These are phyloP conservation scores for Odocoileus virginianus DNA, from an alignment of 2,113 vertebrate species.

Conservation along the genomic window DNA sequence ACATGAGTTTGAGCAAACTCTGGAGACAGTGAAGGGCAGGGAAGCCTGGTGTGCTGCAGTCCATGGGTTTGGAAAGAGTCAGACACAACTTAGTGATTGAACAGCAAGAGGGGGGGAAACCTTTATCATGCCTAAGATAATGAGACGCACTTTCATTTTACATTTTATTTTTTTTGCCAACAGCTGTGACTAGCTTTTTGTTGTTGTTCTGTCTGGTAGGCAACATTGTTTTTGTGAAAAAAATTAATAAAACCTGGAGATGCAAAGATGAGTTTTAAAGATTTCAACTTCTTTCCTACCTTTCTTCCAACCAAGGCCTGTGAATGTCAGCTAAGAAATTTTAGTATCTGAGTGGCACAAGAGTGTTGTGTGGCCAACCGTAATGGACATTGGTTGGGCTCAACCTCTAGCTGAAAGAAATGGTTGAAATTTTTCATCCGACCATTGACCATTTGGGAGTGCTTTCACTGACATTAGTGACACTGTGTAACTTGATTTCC, in stretches of 20 bases:
- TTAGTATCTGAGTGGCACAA: constrained; percentile 10
- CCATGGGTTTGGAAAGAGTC: neutral
- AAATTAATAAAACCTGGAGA: neutral
- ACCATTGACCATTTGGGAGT: neutral
- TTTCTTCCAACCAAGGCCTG: neutral
- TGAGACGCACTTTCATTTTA: neutral
- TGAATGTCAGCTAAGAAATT: neutral
- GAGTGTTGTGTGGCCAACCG: neutral
- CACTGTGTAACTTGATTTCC: neutral
- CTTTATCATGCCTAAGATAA: neutral
- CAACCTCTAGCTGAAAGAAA: neutral
- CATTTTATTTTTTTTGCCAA: neutral
- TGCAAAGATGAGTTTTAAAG: neutral
- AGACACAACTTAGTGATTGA: neutral
- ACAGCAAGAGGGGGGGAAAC: neutral
- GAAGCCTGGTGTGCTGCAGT: neutral
- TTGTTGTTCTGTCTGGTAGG: neutral
- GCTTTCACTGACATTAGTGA: neutral
- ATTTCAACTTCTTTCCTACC: neutral
- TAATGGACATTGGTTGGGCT: neutral
- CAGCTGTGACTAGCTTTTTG: neutral
- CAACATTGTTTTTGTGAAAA: neutral
- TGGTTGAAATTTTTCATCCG: neutral
- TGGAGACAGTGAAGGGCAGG: neutral
- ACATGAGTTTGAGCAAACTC: neutral